Base-by-base conservation (phyloP, 2,888 invertebrate species). In the Ametastegia equiseti region DNA sequence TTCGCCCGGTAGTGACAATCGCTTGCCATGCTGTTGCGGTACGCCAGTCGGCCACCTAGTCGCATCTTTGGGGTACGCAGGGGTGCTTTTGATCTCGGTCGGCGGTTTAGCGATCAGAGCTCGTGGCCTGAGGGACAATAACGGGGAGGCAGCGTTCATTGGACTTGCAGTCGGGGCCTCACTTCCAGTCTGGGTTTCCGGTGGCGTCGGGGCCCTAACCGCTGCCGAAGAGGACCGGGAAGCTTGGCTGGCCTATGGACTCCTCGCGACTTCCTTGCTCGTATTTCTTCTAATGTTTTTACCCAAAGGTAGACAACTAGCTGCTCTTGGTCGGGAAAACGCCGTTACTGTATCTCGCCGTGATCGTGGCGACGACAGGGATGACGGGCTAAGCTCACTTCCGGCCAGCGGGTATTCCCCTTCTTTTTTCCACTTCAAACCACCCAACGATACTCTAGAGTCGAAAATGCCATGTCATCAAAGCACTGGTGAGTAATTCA, bases 281-380 rank as follows among this genome's bases (percentile, higher is more conserved):
- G 96, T 98, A 79, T 97, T 98, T 92, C 94, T 97, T 86, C 95
- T 98, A 81, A 98, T 98, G 98, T 98, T 98, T 92, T 96, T 98
- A 92, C 96, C 98, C 45, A 98, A 97, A 93, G 98, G 98, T 42
- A 94, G 98, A 57, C 97, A 98, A 88, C 92, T 98, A 88, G 98
- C 98, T 0, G 98, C 98, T 71, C 95, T 98, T 93, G 98, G 98
- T 69, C 96, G 97, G 88, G 97, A 98, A 89, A 84, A 85, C 23
- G 84, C 83, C 1, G 84, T 82, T 11, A 84, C 85, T 27, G 83
- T 84, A 5, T 86, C 86, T 15, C 83, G 73, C 9, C 88, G 88
- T 0, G 94, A 96, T 84, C 96, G 96, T 92, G 94, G 96, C 84
- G 96, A 96, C 88, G 97, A 96, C 91, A 94, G 97, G 83, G 97